A percentile compares a stretch with the other conserved stretches of the same genome.
These are phyloP conservation scores for Columba guinea DNA, from an alignment of 2,797 vertebrate genomes.

Conservation along the genomic window DNA sequence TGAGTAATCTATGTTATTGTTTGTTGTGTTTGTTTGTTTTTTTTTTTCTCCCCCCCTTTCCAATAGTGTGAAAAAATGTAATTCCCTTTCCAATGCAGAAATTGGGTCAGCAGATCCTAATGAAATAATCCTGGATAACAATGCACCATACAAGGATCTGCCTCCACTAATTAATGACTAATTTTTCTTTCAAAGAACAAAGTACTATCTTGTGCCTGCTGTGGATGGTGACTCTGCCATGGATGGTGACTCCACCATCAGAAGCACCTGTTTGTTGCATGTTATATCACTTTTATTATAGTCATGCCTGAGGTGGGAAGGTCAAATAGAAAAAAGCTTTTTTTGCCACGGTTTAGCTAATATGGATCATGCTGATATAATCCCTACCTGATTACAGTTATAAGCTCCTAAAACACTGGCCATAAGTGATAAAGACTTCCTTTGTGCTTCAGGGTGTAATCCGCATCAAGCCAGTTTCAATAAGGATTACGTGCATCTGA, in stretches of 20 bases:
- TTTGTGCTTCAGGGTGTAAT: slow-evolving; percentile 51
- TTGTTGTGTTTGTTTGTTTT: background rate
- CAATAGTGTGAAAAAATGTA: slow-evolving; percentile 57
- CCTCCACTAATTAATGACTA: slow-evolving; percentile 51
- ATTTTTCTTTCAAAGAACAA: slow-evolving; percentile 7
- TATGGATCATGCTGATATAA: slow-evolving; percentile 60
- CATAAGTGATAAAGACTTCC: slow-evolving; percentile 64
- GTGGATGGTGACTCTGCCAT: background rate
- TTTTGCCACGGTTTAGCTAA: slow-evolving; percentile 3
- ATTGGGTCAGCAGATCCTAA: slow-evolving; percentile 62
- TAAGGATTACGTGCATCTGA: slow-evolving; percentile 55
- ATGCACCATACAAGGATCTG: slow-evolving; percentile 24
- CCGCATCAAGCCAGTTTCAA: slow-evolving; percentile 53
- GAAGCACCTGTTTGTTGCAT: background rate
- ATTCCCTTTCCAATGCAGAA: slow-evolving; percentile 50
- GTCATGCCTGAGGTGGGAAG: background rate
- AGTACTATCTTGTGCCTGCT: background rate
- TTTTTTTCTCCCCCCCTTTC: background rate
- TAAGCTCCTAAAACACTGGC: slow-evolving; percentile 62
- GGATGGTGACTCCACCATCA: background rate
- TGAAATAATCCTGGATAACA: slow-evolving; percentile 72
- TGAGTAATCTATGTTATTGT: background rate
- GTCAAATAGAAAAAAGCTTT: slow-evolving; percentile 1
- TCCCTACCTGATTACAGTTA: slow-evolving; percentile 60
- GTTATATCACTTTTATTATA: background rate